Percentiles rank a stretch among this genome's conserved stretches.
Conservation (phyloP, 2,888 invertebrate genomes). For the Melanargia galathea region DNA sequence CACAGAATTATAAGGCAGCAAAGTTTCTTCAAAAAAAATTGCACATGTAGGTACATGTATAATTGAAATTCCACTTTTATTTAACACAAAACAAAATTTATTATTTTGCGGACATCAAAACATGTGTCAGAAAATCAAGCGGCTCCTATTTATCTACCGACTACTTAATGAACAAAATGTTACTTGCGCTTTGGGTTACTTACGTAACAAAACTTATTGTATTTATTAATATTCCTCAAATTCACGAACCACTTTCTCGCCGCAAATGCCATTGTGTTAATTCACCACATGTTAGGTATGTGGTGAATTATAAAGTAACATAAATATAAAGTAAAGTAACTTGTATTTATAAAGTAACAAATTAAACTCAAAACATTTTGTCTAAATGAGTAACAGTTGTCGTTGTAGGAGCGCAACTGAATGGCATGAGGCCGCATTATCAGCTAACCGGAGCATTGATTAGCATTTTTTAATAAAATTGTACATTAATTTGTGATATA, state of each 20-base stretch:
- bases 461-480: conserved; percentile 59
- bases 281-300: conserved; percentile 35
- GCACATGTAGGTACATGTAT: too few relatives aligned
- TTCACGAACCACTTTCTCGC: conserved; percentile 63
- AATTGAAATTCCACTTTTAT: too few relatives aligned
- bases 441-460: conserved; percentile 59
- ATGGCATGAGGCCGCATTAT: conserved; percentile 65
- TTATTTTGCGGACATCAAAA: neutral
- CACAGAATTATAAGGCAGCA: too few relatives aligned
- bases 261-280: conserved; percentile 60
- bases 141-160: neutral
- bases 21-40: too few relatives aligned
- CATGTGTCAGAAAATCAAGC: neutral
- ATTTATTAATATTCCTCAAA: conserved; percentile 57
- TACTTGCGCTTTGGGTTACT: conserved; percentile 62
- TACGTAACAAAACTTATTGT: conserved; percentile 52
- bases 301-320: too few relatives aligned
- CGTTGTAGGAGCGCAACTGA: conserved; percentile 49
- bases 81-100: conserved; percentile 16
- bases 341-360: conserved; percentile 10
- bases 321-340: too few relatives aligned
- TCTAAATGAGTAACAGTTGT: conserved; percentile 32
- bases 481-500: conserved; percentile 50
- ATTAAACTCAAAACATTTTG: conserved; percentile 37
- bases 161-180: neutral